phyloP scores from a whole-genome alignment of 2,888 invertebrate species.

The Pristionchus maxplancki region DNA sequence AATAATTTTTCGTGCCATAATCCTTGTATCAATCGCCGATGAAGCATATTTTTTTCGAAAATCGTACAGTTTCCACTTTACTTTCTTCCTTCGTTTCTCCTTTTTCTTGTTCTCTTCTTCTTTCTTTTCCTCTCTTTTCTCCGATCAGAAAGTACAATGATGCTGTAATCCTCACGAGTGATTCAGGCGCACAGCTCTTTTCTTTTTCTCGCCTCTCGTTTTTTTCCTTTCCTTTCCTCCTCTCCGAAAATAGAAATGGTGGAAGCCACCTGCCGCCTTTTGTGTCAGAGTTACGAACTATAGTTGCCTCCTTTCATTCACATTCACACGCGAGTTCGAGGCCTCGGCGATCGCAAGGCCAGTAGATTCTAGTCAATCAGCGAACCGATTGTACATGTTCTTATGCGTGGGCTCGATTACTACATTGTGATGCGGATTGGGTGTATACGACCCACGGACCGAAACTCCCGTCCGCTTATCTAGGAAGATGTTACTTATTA shows the following conservation, averaged over 20 bases:
- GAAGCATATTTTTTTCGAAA: neutral
- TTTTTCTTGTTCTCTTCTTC: constrained; percentile 44
- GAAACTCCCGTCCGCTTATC: too few relatives aligned
- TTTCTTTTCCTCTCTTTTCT: constrained; percentile 23
- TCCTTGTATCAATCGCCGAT: neutral
- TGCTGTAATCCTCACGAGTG: constrained; percentile 49
- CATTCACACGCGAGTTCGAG: neutral
- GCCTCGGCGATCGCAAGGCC: neutral
- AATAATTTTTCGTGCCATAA: neutral
- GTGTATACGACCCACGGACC: too few relatives aligned
- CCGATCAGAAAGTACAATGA: constrained; percentile 48
- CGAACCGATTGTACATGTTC: neutral
- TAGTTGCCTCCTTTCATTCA: neutral
- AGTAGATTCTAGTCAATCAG: neutral
- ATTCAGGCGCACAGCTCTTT: constrained; percentile 11
- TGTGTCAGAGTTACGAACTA: constrained; percentile 26
- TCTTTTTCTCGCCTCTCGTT: constrained; percentile 9
- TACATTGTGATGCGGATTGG: too few relatives aligned
- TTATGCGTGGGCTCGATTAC: too few relatives aligned
- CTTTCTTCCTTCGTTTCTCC: constrained; percentile 29
- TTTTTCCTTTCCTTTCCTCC: neutral
- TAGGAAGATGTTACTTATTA: too few relatives aligned
- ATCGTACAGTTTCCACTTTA: constrained; percentile 50
- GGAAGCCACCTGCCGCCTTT: neutral
- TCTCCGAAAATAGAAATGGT: constrained; percentile 40